Evolutionary conservation across 2,888 invertebrate species (phyloP).

Genomic region (Galerucella pusilla): DNA sequence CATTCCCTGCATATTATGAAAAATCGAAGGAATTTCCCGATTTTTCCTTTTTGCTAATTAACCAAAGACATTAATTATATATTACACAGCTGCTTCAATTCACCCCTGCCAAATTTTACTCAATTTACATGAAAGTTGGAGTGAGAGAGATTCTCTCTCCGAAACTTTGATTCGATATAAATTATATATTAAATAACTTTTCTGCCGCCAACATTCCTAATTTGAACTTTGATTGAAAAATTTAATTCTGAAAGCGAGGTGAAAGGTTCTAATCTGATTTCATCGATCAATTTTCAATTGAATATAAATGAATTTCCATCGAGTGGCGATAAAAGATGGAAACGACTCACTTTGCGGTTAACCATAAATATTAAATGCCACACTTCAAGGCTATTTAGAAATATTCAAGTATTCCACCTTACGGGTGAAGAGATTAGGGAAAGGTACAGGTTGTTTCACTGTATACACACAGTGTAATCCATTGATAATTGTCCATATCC

Average conservation of each 20-base stretch:
- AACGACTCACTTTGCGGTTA: background rate
- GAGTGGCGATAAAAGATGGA: slow-evolving; percentile 15
- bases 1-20: background rate
- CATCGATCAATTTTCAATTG: slow-evolving; percentile 18
- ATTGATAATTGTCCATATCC: too few relatives aligned
- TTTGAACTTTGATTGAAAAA: slow-evolving; percentile 29
- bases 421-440: too few relatives aligned
- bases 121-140: slow-evolving; percentile 10
- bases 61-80: background rate
- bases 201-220: slow-evolving; percentile 12
- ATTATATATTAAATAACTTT: slow-evolving; percentile 24
- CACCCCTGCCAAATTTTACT: background rate
- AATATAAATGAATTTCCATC: slow-evolving; percentile 30
- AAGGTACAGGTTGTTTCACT: too few relatives aligned
- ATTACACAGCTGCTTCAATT: background rate
- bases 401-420: background rate
- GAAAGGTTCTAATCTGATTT: slow-evolving; percentile 27
- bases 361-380: background rate
- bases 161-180: slow-evolving; percentile 17
- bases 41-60: background rate
- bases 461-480: too few relatives aligned
- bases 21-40: background rate
- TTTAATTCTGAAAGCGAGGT: slow-evolving; percentile 18
- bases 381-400: background rate
- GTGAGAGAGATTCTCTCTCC: background rate